Evolutionary conservation across 2,888 invertebrate genomes (phyloP).

Genomic region (Iselma pallidipennis): DNA sequence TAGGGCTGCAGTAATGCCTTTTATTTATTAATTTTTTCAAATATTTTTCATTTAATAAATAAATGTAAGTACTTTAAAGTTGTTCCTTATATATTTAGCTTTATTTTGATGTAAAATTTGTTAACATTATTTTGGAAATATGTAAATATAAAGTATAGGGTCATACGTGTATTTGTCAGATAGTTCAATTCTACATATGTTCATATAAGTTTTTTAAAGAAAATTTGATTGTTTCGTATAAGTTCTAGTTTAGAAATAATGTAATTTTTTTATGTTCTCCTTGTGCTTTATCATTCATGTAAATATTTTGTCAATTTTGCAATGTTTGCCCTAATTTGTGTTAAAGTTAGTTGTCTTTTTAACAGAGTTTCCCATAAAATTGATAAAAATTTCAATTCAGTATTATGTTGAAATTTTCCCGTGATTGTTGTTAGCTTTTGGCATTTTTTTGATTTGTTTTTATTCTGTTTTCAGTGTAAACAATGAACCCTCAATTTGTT

Average conservation of each 20-base stretch:
- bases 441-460: not conserved
- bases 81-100: not conserved
- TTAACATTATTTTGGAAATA: conserved; percentile 6
- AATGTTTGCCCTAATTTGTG: too few species aligned
- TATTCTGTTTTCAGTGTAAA: conserved; percentile 31
- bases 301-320: not conserved
- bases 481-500: conserved; percentile 61
- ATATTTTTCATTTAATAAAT: conserved; percentile 27
- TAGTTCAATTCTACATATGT: conserved; percentile 15
- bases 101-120: conserved; percentile 3
- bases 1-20: conserved; percentile 38
- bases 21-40: conserved; percentile 38
- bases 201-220: not conserved
- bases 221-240: not conserved
- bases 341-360: too few species aligned
- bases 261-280: not conserved
- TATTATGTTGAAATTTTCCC: too few species aligned
- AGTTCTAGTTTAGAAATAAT: not conserved
- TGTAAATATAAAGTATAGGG: conserved; percentile 17
- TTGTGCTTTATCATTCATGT: not conserved
- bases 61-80: conserved; percentile 21
- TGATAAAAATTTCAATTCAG: too few species aligned
- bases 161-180: conserved; percentile 18
- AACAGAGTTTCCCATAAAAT: too few species aligned
- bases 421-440: conserved; percentile 1